phyloP scores from a whole-genome alignment of 2,888 invertebrate species.

The Tigriopus californicus region DNA sequence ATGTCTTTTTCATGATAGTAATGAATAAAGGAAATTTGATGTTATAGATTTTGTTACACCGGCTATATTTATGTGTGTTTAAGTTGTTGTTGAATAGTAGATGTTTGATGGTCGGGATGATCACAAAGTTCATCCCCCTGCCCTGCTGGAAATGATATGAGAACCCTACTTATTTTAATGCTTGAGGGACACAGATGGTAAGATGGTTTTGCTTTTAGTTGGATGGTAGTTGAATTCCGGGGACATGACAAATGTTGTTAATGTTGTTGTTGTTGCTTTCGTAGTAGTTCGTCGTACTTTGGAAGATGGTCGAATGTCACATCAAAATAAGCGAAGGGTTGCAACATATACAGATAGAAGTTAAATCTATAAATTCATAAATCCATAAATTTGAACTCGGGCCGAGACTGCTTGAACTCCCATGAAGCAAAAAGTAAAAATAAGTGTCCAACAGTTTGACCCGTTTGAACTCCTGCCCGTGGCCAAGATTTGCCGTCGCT shows the following conservation, averaged over 20 bases:
- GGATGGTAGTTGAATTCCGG: not conserved
- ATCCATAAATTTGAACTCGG: too few relatives aligned
- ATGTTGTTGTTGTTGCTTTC: not conserved
- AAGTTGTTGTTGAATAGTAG: too few relatives aligned
- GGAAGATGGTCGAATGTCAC: too few relatives aligned
- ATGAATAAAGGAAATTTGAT: not conserved
- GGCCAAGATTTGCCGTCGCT: too few relatives aligned
- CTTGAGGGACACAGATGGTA: slow-evolving; percentile 1
- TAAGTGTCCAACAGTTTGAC: too few relatives aligned
- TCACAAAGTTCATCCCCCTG: slow-evolving; percentile 6
- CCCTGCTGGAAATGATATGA: slow-evolving; percentile 6
- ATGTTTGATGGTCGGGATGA: too few relatives aligned
- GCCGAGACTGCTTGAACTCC: too few relatives aligned
- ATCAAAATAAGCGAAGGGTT: too few relatives aligned
- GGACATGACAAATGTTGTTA: not conserved
- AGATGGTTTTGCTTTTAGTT: not conserved
- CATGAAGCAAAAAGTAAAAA: too few relatives aligned
- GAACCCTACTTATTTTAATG: not conserved
- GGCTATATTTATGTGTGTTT: not conserved
- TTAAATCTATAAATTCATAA: too few relatives aligned
- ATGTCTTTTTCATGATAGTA: not conserved
- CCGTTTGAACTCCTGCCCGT: too few relatives aligned
- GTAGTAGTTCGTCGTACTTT: not conserved
- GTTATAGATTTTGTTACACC: slow-evolving; percentile 5
- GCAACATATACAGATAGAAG: too few relatives aligned